These are phyloP conservation scores for Eupithecia subumbrata DNA, from an alignment of 2,888 invertebrate genomes.

Conservation along the genomic window DNA sequence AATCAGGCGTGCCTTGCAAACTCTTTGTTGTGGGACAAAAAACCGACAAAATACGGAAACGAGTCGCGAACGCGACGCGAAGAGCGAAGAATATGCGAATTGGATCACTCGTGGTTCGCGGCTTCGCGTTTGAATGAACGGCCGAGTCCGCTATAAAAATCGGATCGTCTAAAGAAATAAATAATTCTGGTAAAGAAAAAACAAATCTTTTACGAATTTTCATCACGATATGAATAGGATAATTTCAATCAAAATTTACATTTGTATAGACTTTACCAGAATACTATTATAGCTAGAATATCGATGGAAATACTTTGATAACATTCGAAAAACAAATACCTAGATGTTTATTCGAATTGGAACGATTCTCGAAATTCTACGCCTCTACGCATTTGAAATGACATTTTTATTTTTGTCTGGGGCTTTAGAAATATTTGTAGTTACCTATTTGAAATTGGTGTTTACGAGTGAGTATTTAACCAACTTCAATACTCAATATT, in stretches of 20 bases:
- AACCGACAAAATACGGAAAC: too few relatives aligned
- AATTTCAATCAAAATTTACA: slow-evolving; percentile 33
- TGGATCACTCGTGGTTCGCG: too few relatives aligned
- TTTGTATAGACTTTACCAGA: slow-evolving; percentile 20
- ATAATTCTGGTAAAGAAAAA: slow-evolving; percentile 6
- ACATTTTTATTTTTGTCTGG: neutral
- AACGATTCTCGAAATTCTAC: neutral
- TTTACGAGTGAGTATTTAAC: neutral
- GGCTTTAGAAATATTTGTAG: neutral
- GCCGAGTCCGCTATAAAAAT: too few relatives aligned
- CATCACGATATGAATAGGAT: slow-evolving; percentile 17
- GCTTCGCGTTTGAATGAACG: too few relatives aligned
- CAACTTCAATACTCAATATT: too few relatives aligned
- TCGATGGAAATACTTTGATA: slow-evolving; percentile 11
- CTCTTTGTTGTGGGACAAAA: too few relatives aligned
- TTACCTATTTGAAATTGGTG: neutral
- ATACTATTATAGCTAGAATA: slow-evolving; percentile 8
- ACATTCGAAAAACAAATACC: slow-evolving; percentile 8
- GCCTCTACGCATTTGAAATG: slow-evolving; percentile 7
- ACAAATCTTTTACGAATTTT: slow-evolving; percentile 16
- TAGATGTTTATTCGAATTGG: slow-evolving; percentile 16
- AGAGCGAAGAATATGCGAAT: too few relatives aligned
- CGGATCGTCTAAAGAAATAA: neutral
- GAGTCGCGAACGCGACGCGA: too few relatives aligned
- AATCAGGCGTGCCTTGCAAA: too few relatives aligned